These are phyloP conservation scores for Mobula hypostoma DNA, from an alignment of 2,113 vertebrate genomes.

Conservation along the genomic window DNA sequence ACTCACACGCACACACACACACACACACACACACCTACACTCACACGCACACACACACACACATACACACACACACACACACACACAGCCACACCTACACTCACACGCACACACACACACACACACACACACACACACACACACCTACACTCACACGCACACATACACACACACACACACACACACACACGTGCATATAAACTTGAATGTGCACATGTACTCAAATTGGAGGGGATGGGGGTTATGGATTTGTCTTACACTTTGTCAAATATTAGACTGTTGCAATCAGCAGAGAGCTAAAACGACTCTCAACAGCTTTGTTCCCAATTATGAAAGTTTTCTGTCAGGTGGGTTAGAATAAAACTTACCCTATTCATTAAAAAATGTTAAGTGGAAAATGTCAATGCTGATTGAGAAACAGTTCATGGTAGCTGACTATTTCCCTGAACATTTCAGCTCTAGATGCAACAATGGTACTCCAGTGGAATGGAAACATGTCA, in stretches of 20 bases:
- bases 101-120: too few relatives aligned
- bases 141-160: too few relatives aligned
- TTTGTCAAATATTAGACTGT: not conserved
- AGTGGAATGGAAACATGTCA: not conserved
- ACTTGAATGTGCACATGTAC: too few relatives aligned
- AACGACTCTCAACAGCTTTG: not conserved
- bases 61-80: too few relatives aligned
- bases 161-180: too few relatives aligned
- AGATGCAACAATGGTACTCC: not conserved
- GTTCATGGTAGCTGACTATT: not conserved
- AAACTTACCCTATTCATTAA: not conserved
- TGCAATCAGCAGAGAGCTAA: not conserved
- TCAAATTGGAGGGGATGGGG: not conserved
- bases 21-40: too few relatives aligned
- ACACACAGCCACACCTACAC: too few relatives aligned
- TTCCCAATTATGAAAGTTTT: not conserved
- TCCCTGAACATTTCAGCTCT: not conserved
- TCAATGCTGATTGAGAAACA: not conserved
- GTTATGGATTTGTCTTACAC: not conserved
- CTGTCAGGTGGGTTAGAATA: not conserved
- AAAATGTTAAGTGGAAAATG: not conserved
- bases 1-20: too few relatives aligned
- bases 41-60: too few relatives aligned
- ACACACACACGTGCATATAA: too few relatives aligned
- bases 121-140: too few relatives aligned